A percentile compares a stretch with the other conserved stretches of the same genome.
Conservation (phyloP, 2,113 vertebrate genomes). For the Gymnocephalus cernua region DNA sequence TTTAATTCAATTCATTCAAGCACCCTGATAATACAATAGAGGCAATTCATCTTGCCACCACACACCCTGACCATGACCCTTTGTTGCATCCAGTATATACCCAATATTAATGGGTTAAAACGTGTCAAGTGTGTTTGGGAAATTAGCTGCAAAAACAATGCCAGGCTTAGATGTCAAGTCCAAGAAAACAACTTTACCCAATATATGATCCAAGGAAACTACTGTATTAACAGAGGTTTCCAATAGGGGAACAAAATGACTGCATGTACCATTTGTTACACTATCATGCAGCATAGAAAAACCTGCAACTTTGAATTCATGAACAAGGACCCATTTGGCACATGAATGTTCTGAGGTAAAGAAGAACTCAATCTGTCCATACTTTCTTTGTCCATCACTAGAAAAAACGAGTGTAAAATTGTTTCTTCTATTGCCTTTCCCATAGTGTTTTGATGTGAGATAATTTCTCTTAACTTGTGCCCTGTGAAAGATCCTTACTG, state of each 20-base stretch:
- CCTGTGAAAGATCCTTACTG: neutral
- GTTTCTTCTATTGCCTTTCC: neutral
- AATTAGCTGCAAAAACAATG: neutral
- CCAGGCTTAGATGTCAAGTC: neutral
- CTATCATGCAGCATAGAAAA: neutral
- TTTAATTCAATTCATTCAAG: too few relatives aligned
- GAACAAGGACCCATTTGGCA: neutral
- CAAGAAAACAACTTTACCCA: conserved; percentile 4
- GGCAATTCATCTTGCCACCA: too few relatives aligned
- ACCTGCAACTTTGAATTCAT: neutral
- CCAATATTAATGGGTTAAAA: neutral
- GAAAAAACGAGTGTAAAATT: neutral
- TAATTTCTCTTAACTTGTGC: neutral
- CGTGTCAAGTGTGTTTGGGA: conserved; percentile 5
- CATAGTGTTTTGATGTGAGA: neutral
- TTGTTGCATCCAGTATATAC: too few relatives aligned
- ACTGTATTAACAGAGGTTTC: neutral
- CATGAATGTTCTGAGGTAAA: neutral
- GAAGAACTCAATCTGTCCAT: conserved; percentile 4
- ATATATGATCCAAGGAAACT: neutral
- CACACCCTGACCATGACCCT: too few relatives aligned
- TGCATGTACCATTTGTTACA: conserved; percentile 5
- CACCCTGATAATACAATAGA: too few relatives aligned
- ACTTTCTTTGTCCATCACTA: neutral
- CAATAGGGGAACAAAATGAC: neutral